Conservation (phyloP, 35 echinoderm and acorn worm genomes). For the Diadema setosum region DNA sequence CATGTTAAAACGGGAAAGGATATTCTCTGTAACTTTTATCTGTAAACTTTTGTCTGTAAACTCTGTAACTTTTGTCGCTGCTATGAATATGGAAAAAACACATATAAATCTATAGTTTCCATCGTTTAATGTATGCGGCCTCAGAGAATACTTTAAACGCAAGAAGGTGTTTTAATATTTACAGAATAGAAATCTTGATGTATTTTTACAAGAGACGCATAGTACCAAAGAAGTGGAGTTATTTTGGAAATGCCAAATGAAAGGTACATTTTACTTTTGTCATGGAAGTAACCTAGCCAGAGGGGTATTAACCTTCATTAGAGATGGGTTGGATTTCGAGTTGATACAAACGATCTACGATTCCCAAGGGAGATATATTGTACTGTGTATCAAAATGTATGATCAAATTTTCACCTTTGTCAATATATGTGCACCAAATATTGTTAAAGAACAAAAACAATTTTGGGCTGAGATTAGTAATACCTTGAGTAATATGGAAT, state of each 20-base stretch:
- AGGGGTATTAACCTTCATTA: background rate
- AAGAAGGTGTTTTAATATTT: background rate
- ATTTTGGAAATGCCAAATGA: background rate
- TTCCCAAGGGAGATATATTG: background rate
- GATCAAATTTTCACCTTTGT: background rate
- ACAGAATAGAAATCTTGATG: background rate
- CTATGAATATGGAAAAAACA: too few relatives aligned
- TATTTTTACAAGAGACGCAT: too few relatives aligned
- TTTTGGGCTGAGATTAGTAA: too few relatives aligned
- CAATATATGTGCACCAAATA: background rate
- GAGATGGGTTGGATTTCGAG: background rate
- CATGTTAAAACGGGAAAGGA: background rate
- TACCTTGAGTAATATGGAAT: too few relatives aligned
- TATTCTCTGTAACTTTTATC: background rate
- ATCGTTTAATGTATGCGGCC: too few relatives aligned
- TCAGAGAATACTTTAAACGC: too few relatives aligned
- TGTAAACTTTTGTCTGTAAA: background rate
- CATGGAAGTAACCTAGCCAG: background rate
- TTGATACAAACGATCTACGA: background rate
- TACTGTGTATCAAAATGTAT: too few relatives aligned
- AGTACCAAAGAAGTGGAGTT: too few relatives aligned
- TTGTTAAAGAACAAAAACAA: too few relatives aligned
- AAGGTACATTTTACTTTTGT: background rate
- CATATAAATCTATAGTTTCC: background rate
- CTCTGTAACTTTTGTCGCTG: background rate